phyloP scores from a whole-genome alignment of 2,888 invertebrate genomes.

The Nymphalis polychloros region DNA sequence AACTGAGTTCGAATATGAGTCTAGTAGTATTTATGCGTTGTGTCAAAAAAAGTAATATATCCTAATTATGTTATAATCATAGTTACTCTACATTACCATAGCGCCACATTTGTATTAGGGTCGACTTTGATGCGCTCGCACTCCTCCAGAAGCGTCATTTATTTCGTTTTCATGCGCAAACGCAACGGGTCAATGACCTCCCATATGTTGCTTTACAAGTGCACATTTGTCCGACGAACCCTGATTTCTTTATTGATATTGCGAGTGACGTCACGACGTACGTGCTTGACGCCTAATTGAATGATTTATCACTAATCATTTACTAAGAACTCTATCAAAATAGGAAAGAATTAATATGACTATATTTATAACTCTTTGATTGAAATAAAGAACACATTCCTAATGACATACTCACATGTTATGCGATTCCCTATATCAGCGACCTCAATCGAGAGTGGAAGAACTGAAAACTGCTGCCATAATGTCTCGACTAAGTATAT shows the following conservation, averaged over 20 bases:
- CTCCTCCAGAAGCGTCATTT: slow-evolving; percentile 52
- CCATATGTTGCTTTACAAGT: slow-evolving; percentile 49
- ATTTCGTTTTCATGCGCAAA: slow-evolving; percentile 51
- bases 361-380: too few species aligned
- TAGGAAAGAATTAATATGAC: neutral
- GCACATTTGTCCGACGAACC: slow-evolving; percentile 39
- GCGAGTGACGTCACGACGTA: slow-evolving; percentile 23
- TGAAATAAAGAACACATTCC: too few species aligned
- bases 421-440: too few species aligned
- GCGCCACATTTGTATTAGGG: slow-evolving; percentile 45
- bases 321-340: neutral
- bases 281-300: slow-evolving; percentile 16
- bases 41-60: neutral
- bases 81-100: slow-evolving; percentile 35
- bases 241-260: slow-evolving; percentile 44
- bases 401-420: too few species aligned
- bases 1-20: too few species aligned
- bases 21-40: neutral
- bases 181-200: slow-evolving; percentile 52
- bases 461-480: too few species aligned
- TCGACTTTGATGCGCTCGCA: slow-evolving; percentile 49
- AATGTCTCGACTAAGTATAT: too few species aligned
- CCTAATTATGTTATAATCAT: slow-evolving; percentile 8
- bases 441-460: too few species aligned
- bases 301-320: slow-evolving; percentile 10